Conservation (phyloP, 2,888 invertebrate genomes). For the Therioaphis trifolii region DNA sequence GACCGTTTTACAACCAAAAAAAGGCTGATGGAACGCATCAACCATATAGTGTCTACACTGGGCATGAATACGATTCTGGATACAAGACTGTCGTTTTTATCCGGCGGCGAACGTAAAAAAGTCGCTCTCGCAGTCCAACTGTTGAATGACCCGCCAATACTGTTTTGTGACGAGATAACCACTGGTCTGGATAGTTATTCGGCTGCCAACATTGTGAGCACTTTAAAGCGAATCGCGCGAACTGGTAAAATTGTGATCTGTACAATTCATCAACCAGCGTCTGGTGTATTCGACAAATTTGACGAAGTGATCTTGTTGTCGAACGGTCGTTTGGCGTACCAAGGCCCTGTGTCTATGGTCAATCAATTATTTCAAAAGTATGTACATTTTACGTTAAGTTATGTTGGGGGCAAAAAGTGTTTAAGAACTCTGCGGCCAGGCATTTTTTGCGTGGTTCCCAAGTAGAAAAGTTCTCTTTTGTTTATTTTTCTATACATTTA, state of each 20-base stretch:
- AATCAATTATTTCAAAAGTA: constrained; percentile 46
- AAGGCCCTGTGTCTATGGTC: constrained; percentile 57
- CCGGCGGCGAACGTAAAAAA: constrained; percentile 90
- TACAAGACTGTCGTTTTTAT: constrained; percentile 80
- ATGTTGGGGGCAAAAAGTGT: too few species aligned
- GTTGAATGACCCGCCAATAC: constrained; percentile 85
- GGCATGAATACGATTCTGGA: constrained; percentile 79
- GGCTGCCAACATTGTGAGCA: constrained; percentile 82
- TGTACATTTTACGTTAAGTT: too few species aligned
- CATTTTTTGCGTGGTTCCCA: too few species aligned
- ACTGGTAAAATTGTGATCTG: constrained; percentile 64
- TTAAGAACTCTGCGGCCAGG: too few species aligned
- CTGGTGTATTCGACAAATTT: constrained; percentile 64
- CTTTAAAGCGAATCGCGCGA: constrained; percentile 74
- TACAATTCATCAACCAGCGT: constrained; percentile 64
- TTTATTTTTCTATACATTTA: too few species aligned
- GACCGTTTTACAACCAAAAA: constrained; percentile 69
- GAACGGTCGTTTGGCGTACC: constrained; percentile 62
- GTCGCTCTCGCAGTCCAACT: constrained; percentile 88
- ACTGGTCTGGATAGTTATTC: constrained; percentile 92
- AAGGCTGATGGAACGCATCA: constrained; percentile 66
- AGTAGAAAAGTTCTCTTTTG: too few species aligned
- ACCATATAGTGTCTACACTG: constrained; percentile 72
- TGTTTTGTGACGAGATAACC: constrained; percentile 95
- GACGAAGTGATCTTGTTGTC: constrained; percentile 62